A percentile compares a stretch with the other conserved stretches of the same genome.
Evolutionary conservation across 1,140 invertebrate species (phyloP).

Genomic region (Leptinotarsa defecta): DNA sequence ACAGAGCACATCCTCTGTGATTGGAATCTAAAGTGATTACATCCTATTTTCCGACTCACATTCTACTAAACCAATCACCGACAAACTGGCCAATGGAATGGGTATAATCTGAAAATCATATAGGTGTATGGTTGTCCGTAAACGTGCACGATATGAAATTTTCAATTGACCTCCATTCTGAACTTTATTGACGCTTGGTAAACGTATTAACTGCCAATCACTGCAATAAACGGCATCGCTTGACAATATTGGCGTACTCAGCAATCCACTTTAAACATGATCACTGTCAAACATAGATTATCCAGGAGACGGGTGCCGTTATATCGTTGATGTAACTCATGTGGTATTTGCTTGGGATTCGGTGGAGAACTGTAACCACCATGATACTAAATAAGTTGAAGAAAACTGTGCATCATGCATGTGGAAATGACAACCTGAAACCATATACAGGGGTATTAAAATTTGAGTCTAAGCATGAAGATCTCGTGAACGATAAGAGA

Average conservation of each 20-base stretch:
- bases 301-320: not conserved
- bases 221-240: slow-evolving; percentile 11
- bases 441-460: too few relatives aligned
- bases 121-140: slow-evolving; percentile 8
- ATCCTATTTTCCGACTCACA: not conserved
- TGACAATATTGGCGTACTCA: slow-evolving; percentile 5
- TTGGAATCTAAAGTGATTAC: slow-evolving; percentile 1
- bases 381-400: too few relatives aligned
- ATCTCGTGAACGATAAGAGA: too few relatives aligned
- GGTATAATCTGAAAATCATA: slow-evolving; percentile 3
- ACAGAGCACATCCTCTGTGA: not conserved
- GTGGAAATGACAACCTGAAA: too few relatives aligned
- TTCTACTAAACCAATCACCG: slow-evolving; percentile 8
- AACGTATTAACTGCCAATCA: slow-evolving; percentile 18
- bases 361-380: too few relatives aligned
- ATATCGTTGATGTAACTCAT: too few relatives aligned
- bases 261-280: slow-evolving; percentile 6
- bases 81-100: not conserved
- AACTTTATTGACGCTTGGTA: slow-evolving; percentile 18
- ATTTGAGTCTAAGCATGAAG: too few relatives aligned
- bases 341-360: too few relatives aligned
- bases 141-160: slow-evolving; percentile 13
- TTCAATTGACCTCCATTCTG: slow-evolving; percentile 13
- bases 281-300: slow-evolving; percentile 11
- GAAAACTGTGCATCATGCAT: too few relatives aligned